Evolutionary conservation across 2,797 vertebrate genomes (phyloP).

Genomic region (Cygnus olor): DNA sequence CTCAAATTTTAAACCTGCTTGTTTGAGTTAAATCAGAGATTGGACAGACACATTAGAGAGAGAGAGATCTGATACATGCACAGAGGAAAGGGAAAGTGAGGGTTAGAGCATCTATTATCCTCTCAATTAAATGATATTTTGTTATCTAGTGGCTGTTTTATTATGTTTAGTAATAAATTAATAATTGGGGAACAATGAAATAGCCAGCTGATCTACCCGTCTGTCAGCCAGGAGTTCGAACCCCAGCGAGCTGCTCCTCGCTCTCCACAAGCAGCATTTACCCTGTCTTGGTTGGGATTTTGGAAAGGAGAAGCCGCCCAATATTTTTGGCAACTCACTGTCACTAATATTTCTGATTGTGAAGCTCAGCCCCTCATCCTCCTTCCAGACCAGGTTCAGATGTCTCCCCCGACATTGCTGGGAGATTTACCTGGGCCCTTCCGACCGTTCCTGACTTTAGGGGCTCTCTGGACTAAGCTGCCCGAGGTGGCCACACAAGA

Average conservation of each 20-base stretch:
- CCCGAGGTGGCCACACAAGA: accelerated
- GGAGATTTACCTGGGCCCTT: accelerated
- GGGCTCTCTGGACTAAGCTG: accelerated
- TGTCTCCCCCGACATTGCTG: accelerated
- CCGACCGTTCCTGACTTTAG: accelerated
- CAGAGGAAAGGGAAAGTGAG: not conserved
- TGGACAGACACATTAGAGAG: not conserved
- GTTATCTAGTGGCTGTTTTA: slow-evolving; percentile 35
- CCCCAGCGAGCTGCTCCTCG: slow-evolving; percentile 39
- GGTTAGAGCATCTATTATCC: slow-evolving; percentile 44
- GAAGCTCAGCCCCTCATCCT: accelerated
- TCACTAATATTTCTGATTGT: accelerated
- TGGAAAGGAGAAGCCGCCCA: not conserved
- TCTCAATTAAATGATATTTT: slow-evolving; percentile 53
- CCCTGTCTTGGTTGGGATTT: not conserved
- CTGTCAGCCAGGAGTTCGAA: slow-evolving; percentile 59
- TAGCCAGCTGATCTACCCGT: slow-evolving; percentile 67
- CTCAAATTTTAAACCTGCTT: slow-evolving; percentile 21
- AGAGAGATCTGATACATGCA: not conserved
- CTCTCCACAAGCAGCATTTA: slow-evolving; percentile 4
- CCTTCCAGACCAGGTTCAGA: not conserved
- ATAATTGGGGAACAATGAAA: slow-evolving; percentile 63
- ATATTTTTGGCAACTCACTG: not conserved
- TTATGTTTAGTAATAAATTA: slow-evolving; percentile 69
- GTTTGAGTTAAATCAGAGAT: slow-evolving; percentile 11